Base-by-base conservation (phyloP, 2,888 invertebrate species). In the Metalampra italica region DNA sequence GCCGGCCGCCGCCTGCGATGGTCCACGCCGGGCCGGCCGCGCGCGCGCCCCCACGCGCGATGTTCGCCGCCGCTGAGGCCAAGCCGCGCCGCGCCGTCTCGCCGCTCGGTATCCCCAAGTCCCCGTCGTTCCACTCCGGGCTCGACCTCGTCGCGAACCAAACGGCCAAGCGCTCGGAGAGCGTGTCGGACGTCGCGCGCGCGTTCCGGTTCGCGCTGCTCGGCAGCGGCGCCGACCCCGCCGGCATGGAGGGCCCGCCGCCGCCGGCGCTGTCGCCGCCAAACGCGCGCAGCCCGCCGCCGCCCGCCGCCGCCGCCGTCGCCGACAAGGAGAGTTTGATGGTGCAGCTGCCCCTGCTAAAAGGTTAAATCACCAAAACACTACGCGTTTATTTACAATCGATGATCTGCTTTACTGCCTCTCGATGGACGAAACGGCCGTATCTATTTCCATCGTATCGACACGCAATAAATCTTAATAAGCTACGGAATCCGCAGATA, bases 81-180 rank as follows among this genome's bases (percentile, higher is more conserved):
- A 86, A 86, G 73, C 85, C 90, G 75, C 88, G 86, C 60, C 89
- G 87, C 72, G 83, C 86, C 76, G 89, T 91, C 76, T 91, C 91
- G 71, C 91, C 91, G 66, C 90, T 93, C 78, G 94, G 95, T 60
- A 93, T 96, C 74, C 96, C 96, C 64, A 96, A 96, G 84, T 95
- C 95, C 68, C 96, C 96, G 60, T 96, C 95, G 75, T 96, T 96
- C 85, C 96, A 96, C 84, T 95, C 95, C 83, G 96, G 95, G 51
- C 91, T 96, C 63, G 95, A 96, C 79, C 92, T 94, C 70, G 94
- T 95, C 67, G 94, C 94, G 53, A 92, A 91, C 62, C 92, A 91
- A 64, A 66, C 73, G 82, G 67, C 82, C 78, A 80, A 90, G 78
- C 83, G 85, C 54, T 79, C 83, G 52, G 84, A 83, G 72, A 85